These are phyloP conservation scores for Amphimedon queenslandica DNA, from an alignment of 37 sponge, comb jelly and placozoan genomes.

Conservation along the genomic window DNA sequence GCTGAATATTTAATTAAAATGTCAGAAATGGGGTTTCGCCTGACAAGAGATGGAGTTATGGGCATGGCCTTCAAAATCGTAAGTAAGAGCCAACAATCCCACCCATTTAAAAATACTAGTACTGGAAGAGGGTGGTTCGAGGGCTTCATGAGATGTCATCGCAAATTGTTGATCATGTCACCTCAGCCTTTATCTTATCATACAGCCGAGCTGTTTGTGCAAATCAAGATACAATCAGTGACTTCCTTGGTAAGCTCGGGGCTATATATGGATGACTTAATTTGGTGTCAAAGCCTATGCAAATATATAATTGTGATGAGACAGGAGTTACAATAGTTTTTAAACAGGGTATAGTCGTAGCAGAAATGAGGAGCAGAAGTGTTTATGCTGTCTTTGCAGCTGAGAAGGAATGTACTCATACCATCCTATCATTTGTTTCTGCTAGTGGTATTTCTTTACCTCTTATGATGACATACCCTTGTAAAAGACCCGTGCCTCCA, in stretches of 20 bases:
- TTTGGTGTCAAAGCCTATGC: slow-evolving; percentile 59
- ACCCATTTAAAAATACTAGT: slow-evolving; percentile 35
- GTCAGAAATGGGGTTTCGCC: slow-evolving; percentile 48
- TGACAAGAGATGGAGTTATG: slow-evolving; percentile 44
- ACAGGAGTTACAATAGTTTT: slow-evolving; percentile 30
- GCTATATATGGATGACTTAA: slow-evolving; percentile 41
- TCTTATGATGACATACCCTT: slow-evolving; percentile 48
- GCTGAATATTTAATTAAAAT: slow-evolving; percentile 32
- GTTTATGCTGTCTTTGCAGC: slow-evolving; percentile 41
- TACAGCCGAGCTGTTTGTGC: slow-evolving; percentile 34
- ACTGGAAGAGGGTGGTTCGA: slow-evolving; percentile 59
- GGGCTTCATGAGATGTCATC: slow-evolving; percentile 19
- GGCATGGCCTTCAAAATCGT: slow-evolving; percentile 25
- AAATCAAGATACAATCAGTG: slow-evolving; percentile 27
- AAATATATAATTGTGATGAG: slow-evolving; percentile 49
- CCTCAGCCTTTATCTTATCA: slow-evolving; percentile 46
- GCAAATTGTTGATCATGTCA: slow-evolving; percentile 17
- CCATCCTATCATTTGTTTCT: slow-evolving; percentile 48
- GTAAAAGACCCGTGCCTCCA: slow-evolving; percentile 43
- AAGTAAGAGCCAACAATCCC: slow-evolving; percentile 15
- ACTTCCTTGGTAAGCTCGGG: slow-evolving; percentile 52
- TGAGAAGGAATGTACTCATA: slow-evolving; percentile 55
- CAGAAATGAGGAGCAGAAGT: slow-evolving; percentile 27
- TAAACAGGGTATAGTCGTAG: slow-evolving; percentile 41
- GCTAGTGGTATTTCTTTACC: slow-evolving; percentile 48